Evolutionary conservation across 2,888 invertebrate genomes (phyloP), one percentile per base, ranked within the genome.

Genomic region (Drosophila eohydei): DNA sequence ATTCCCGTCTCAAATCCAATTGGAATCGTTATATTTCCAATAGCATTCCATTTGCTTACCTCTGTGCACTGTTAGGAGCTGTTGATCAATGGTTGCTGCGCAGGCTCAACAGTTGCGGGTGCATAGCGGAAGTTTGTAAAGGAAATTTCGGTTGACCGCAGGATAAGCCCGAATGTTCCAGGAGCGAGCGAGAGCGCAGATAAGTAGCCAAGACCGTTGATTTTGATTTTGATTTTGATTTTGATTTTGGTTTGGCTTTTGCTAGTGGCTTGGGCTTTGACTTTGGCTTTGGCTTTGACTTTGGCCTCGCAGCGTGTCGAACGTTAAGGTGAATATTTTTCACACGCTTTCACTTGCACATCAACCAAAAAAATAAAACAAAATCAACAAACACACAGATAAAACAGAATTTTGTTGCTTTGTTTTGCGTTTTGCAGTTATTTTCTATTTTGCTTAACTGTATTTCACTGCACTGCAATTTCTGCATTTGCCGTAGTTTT

Each of bases 261-360:
- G 21, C 21, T 44, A 21, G 21, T 21, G 21, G 21, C 21, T 21
- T 21, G 4, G 30, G 11, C 41, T 60, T 71, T 67, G 54, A 6
- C 26, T 54, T 7, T 38, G 54, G 5, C n/a, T 40, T n/a, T 16
- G 40, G n/a, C 38, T 54, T 40, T 54, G 54, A 9, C 26, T 40
- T 54, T 30, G 61, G 58, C 73, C 80, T 77, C 65, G 64, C 52
- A 56, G 55, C 54, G 57, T 61, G 58, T 56, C 52, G 51, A 48
- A 46, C 56, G 80, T 80, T 69, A 66, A 78, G 71, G 56, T 54
- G 63, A 66, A 65, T 71, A 63, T 75, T 81, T 82, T 84, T 87
- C 84, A 83, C 84, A 88, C 84, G 88, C 84, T 85, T 85, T 85
- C 84, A 85, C 84, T 88, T 74, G 58, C 56, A 77, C 70, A 70